Percentiles rank a stretch among this genome's conserved stretches.
These are phyloP conservation scores for Temnothorax ravouxi DNA, from an alignment of 2,888 invertebrate genomes.

Conservation along the genomic window DNA sequence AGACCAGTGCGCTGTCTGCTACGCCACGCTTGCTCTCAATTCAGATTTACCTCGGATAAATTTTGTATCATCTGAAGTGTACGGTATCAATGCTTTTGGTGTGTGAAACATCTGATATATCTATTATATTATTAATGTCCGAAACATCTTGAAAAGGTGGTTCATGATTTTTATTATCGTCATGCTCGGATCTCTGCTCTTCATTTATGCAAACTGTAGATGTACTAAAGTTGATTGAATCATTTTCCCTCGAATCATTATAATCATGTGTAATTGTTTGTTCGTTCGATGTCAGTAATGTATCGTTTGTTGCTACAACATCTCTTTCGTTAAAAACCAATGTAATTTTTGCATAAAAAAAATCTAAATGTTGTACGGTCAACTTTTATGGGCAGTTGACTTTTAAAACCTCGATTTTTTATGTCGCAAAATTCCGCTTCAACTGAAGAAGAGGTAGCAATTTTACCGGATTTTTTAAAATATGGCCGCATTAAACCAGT, in stretches of 20 bases:
- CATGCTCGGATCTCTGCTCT: too few relatives aligned
- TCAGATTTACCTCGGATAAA: neutral
- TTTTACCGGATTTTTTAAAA: slow-evolving; percentile 52
- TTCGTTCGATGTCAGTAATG: neutral
- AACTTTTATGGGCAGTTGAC: slow-evolving; percentile 59
- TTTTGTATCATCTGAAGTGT: too few relatives aligned
- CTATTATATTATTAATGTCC: too few relatives aligned
- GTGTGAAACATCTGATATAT: too few relatives aligned
- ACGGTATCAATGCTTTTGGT: too few relatives aligned
- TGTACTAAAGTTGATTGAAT: too few relatives aligned
- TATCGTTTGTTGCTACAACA: neutral
- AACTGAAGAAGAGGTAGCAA: slow-evolving; percentile 68
- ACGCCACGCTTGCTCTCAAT: neutral
- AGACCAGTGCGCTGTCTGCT: too few relatives aligned
- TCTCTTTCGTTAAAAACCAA: slow-evolving; percentile 52
- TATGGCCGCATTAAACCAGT: slow-evolving; percentile 63
- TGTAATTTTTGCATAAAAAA: slow-evolving; percentile 65
- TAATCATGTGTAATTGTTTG: too few relatives aligned
- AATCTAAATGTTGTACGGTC: slow-evolving; percentile 63
- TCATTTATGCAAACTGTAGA: too few relatives aligned
- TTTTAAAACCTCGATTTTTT: slow-evolving; percentile 55
- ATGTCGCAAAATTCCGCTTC: slow-evolving; percentile 66
- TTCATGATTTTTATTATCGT: too few relatives aligned
- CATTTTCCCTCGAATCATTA: too few relatives aligned
- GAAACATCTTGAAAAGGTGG: too few relatives aligned